Conservation (phyloP, 35 echinoderm and acorn worm genomes). For the Diadema setosum region DNA sequence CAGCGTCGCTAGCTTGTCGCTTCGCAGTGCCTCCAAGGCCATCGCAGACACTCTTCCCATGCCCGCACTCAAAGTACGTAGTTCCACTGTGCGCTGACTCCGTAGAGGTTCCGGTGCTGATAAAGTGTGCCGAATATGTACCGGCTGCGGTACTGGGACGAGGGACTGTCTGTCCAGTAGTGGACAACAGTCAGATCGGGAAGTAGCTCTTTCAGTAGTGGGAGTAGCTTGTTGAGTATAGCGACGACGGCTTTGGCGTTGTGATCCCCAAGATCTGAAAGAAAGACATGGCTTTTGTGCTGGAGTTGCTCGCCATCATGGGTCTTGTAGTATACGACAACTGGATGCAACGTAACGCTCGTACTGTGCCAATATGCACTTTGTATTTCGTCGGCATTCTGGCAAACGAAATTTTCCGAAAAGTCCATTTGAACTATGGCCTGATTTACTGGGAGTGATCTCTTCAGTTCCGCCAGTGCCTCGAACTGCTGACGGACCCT, state of each 20-base stretch:
- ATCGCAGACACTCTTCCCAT: conserved; percentile 56
- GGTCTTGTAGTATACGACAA: conserved; percentile 3
- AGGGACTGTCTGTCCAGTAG: conserved; percentile 60
- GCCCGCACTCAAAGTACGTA: conserved; percentile 58
- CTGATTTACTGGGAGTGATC: background rate
- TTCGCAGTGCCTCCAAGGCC: conserved; percentile 48
- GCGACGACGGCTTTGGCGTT: background rate
- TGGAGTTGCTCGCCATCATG: background rate
- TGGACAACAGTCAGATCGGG: background rate
- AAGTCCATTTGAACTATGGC: conserved; percentile 55
- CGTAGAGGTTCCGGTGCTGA: background rate
- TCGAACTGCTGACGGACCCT: conserved; percentile 23
- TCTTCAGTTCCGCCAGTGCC: background rate
- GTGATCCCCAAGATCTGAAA: conserved; percentile 14
- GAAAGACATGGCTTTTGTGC: background rate
- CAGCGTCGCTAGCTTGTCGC: conserved; percentile 24
- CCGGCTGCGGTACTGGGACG: conserved; percentile 42
- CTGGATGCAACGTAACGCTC: conserved; percentile 4
- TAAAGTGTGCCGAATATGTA: background rate
- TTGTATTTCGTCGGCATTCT: conserved; percentile 47
- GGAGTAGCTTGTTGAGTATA: background rate
- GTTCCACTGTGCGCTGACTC: conserved; percentile 9
- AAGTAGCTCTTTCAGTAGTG: background rate
- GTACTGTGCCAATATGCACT: conserved; percentile 24
- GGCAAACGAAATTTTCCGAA: background rate